Base-by-base conservation (phyloP, 1,140 invertebrate genomes). In the Drosophila burlai region DNA sequence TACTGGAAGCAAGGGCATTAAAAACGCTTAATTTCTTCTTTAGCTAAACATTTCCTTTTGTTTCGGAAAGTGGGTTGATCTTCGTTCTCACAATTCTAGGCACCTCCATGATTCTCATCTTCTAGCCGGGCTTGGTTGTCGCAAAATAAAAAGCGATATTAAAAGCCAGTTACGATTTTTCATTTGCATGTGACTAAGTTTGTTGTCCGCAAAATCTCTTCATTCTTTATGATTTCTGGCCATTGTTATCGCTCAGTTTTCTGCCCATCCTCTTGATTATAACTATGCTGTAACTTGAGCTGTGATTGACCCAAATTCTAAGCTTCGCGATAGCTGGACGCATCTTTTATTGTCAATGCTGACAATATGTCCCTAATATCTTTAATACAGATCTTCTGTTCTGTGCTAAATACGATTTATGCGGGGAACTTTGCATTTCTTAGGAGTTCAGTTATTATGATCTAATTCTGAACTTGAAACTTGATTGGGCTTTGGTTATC, bases 151-250 rank as follows among this genome's bases (percentile, higher is more conserved):
- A 66, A 72, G 57, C 54, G 52, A 54, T 67, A 86, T 86, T 68
- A 82, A 85, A 77, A 79, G 79, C 49, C 83, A 85, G 79, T 82
- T 79, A 86, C 58, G 69, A 86, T 49, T 46, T 36, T 67, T 86
- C 62, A 85, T 85, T 85, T 79, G 75, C 79, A 86, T 85, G 83
- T 65, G 69, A 84, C 62, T 58, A 42, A 59, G 52, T 72, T 8
- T 26, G 40, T 36, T 43, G 63, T 52, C 45, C 59, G 46, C 42
- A 24, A 55, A 84, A 67, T 72, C 67, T 67, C 74, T 77, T 77
- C 58, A 58, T 81, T 85, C 54, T 66, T 42, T 29, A 21, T 34
- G 16, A 34, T 52, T 55, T 76, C 36, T 31, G 29, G 9, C n/a
- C 45, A 26, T 47, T 42, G 43, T 86, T 85, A 86, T 78, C 62